These are phyloP conservation scores for Sebastes schlegelii DNA, from an alignment of 2,113 vertebrate genomes.

Conservation along the genomic window DNA sequence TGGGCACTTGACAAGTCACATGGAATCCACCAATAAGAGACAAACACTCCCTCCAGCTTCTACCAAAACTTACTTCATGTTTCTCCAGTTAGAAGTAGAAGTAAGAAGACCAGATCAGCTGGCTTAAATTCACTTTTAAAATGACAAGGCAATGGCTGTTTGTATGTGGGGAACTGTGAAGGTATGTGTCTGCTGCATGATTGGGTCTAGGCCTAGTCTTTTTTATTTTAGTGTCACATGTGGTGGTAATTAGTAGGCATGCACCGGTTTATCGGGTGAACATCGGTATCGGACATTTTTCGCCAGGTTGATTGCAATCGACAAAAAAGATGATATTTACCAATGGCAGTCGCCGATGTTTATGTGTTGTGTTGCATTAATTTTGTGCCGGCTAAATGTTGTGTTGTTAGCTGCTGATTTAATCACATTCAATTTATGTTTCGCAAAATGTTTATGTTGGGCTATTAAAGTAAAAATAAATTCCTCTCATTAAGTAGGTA, in stretches of 20 bases:
- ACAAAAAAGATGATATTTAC: too few species aligned
- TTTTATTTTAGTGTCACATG: background rate
- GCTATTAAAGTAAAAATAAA: too few species aligned
- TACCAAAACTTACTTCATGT: background rate
- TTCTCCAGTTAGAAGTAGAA: background rate
- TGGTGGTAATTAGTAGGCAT: background rate
- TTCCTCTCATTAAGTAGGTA: too few species aligned
- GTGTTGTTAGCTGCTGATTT: too few species aligned
- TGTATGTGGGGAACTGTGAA: conserved; percentile 8
- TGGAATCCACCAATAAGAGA: conserved; percentile 43
- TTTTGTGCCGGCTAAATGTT: too few species aligned
- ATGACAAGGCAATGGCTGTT: conserved; percentile 27
- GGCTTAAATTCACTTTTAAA: conserved; percentile 4
- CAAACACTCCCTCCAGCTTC: conserved; percentile 29
- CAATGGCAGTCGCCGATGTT: too few species aligned
- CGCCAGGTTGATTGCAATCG: too few species aligned
- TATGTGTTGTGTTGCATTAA: too few species aligned
- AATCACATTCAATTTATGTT: too few species aligned
- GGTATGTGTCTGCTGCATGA: conserved; percentile 29
- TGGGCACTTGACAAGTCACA: conserved; percentile 5
- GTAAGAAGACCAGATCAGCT: background rate
- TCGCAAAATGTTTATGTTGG: too few species aligned
- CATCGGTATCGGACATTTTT: too few species aligned
- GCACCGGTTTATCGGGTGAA: too few species aligned
- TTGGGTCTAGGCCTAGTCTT: background rate